Evolutionary conservation across 2,113 vertebrate species (phyloP).

Genomic region (Sprattus sprattus): DNA sequence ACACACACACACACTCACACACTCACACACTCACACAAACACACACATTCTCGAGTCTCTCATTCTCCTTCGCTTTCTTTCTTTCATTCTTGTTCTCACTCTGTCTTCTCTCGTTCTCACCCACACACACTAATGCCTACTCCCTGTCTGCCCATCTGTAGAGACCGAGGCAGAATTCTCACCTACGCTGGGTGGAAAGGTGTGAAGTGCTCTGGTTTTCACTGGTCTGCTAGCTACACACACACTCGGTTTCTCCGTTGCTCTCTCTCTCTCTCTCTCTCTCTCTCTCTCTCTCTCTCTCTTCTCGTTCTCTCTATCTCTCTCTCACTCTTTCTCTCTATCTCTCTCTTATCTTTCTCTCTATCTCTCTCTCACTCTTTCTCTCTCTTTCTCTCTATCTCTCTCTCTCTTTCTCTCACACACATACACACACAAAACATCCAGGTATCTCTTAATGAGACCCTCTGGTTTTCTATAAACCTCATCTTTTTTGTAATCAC

Average conservation of each 20-base stretch:
- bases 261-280: no score
- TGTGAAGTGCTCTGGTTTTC: conserved; percentile 15
- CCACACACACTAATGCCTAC: conserved; percentile 8
- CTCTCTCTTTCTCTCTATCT: no score
- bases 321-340: not conserved
- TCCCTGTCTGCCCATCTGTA: not conserved
- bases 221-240: not conserved
- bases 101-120: not conserved
- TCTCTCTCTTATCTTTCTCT: no score
- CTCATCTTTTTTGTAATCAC: not conserved
- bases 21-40: not conserved
- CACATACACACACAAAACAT: conserved; percentile 10
- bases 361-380: no score
- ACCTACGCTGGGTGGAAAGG: not conserved
- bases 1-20: not conserved
- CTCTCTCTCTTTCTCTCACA: not conserved
- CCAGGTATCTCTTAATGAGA: not conserved
- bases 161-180: conserved; percentile 1
- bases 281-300: no score
- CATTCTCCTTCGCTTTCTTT: not conserved
- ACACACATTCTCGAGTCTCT: not conserved
- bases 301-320: no score
- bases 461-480: not conserved
- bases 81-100: not conserved
- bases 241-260: not conserved